phyloP scores from a whole-genome alignment of 2,113 vertebrate genomes.

The Scortum barcoo region DNA sequence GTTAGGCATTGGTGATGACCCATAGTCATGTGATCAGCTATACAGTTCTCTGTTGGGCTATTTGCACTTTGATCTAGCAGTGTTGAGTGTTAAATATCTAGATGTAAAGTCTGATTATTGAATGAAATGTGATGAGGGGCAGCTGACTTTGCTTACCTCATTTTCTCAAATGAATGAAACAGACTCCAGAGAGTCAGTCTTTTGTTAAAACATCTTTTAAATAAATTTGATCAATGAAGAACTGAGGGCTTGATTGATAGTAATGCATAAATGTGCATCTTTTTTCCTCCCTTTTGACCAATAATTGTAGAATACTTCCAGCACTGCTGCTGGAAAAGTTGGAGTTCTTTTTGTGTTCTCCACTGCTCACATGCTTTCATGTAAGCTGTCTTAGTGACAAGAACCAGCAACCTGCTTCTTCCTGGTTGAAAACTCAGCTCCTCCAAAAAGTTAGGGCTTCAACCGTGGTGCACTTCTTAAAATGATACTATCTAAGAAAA shows the following conservation, averaged over 20 bases:
- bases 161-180: background rate
- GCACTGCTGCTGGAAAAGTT: background rate
- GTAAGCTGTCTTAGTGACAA: conserved; percentile 14
- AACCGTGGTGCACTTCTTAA: background rate
- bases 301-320: background rate
- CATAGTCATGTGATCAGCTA: conserved; percentile 33
- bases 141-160: background rate
- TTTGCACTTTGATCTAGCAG: conserved; percentile 28
- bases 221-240: background rate
- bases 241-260: background rate
- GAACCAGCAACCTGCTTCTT: background rate
- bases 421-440: background rate
- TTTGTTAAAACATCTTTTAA: background rate
- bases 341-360: background rate
- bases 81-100: background rate
- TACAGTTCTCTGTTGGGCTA: background rate
- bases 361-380: background rate
- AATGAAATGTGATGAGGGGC: background rate
- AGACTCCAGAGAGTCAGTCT: background rate
- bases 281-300: background rate
- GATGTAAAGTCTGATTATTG: background rate
- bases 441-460: background rate
- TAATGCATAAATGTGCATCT: background rate
- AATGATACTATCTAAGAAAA: background rate
- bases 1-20: conserved; percentile 35